phyloP scores from a whole-genome alignment of 1,140 invertebrate species.

The Cecropterus lyciades region DNA sequence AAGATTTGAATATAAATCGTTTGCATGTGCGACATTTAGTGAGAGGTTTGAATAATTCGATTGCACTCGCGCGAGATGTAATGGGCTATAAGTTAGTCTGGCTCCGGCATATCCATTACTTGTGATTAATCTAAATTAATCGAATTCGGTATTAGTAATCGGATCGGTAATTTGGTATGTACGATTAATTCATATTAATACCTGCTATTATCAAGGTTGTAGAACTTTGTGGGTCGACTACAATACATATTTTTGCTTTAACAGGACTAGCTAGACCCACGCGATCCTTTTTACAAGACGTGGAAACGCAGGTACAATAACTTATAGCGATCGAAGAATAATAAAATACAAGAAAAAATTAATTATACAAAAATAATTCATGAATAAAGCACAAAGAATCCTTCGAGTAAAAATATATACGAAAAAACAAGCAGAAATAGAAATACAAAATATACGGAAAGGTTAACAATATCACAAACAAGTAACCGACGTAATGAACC shows the following conservation, averaged over 20 bases:
- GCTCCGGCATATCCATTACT: slow-evolving; percentile 6
- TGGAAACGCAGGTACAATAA: too few relatives aligned
- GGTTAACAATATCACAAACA: not conserved
- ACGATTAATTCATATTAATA: not conserved
- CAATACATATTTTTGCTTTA: too few relatives aligned
- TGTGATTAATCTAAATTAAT: slow-evolving; percentile 4
- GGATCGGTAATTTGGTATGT: not conserved
- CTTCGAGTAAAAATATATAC: not conserved
- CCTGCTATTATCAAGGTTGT: too few relatives aligned
- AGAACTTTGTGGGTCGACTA: too few relatives aligned
- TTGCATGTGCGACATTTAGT: slow-evolving; percentile 12
- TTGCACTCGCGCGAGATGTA: slow-evolving; percentile 13
- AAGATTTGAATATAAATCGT: slow-evolving; percentile 26
- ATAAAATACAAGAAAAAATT: too few relatives aligned
- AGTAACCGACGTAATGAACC: not conserved
- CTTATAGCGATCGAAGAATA: too few relatives aligned
- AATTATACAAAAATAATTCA: not conserved
- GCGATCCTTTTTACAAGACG: too few relatives aligned
- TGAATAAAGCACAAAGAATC: not conserved
- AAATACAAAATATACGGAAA: not conserved
- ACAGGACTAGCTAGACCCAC: too few relatives aligned
- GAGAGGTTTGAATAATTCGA: slow-evolving; percentile 22
- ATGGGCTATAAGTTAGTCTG: slow-evolving; percentile 11
- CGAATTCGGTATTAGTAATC: too few relatives aligned
- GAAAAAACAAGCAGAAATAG: not conserved